phyloP scores from a whole-genome alignment of 2,113 vertebrate genomes.

The Eulemur macaco region DNA sequence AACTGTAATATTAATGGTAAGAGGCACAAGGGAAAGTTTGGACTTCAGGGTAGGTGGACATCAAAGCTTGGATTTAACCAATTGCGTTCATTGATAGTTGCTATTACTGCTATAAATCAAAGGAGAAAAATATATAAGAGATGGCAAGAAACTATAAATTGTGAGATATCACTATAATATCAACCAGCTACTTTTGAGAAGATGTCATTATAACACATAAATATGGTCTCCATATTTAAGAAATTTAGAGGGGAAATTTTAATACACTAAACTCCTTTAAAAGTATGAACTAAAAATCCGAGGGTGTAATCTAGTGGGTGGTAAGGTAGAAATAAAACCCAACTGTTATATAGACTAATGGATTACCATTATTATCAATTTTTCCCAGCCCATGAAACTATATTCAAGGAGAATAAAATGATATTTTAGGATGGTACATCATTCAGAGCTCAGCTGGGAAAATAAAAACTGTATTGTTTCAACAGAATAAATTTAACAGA shows the following conservation, averaged over 20 bases:
- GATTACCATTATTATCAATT: background rate
- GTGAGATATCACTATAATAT: background rate
- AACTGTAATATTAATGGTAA: background rate
- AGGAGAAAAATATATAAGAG: background rate
- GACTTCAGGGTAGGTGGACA: background rate
- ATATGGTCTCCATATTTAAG: background rate
- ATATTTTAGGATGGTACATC: background rate
- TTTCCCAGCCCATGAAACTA: background rate
- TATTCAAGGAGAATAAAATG: background rate
- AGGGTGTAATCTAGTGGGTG: background rate
- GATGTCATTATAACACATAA: background rate
- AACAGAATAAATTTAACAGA: background rate
- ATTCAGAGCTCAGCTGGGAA: background rate
- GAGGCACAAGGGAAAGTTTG: background rate
- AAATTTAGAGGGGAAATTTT: background rate
- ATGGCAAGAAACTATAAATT: background rate
- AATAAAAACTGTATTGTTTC: background rate
- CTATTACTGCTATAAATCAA: background rate
- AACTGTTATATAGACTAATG: background rate
- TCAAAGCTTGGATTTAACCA: background rate
- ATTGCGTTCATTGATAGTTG: background rate
- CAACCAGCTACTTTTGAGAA: background rate
- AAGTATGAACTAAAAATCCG: slow-evolving; percentile 10
- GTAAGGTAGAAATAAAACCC: background rate
- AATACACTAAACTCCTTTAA: background rate